These are phyloP conservation scores for Hemiprocne comata DNA, from an alignment of 2,113 vertebrate species.

Conservation along the genomic window DNA sequence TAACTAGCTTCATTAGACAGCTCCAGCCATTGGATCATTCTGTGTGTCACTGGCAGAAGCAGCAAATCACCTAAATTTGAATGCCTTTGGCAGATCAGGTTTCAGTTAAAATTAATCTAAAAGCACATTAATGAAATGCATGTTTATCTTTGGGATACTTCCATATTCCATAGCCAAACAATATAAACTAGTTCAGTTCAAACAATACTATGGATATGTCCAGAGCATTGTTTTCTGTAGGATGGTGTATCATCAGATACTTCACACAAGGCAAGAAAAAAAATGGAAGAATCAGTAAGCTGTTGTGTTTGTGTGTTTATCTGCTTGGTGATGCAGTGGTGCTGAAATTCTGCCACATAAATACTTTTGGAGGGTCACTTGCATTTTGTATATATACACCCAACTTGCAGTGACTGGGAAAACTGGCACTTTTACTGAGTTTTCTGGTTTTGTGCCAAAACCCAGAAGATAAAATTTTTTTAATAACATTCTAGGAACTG, in stretches of 20 bases:
- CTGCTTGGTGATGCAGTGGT: background rate
- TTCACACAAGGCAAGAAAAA: background rate
- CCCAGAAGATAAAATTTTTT: background rate
- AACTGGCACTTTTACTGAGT: background rate
- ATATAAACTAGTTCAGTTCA: background rate
- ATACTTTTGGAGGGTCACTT: background rate
- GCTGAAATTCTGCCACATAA: background rate
- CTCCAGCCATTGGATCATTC: background rate
- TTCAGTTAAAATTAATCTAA: slow-evolving; percentile 11
- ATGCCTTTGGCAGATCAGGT: background rate
- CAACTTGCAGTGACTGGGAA: background rate
- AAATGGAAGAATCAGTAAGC: background rate
- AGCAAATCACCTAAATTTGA: background rate
- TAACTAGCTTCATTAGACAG: background rate
- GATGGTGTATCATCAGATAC: background rate
- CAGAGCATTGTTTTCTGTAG: background rate
- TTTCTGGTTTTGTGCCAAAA: slow-evolving; percentile 7
- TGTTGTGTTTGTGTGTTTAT: background rate
- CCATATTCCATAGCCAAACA: background rate
- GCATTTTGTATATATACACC: background rate
- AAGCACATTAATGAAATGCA: slow-evolving; percentile 2
- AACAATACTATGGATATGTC: background rate
- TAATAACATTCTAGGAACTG: background rate
- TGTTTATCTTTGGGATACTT: background rate
- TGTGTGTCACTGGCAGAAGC: background rate